Percentiles rank a stretch among this genome's conserved stretches.
phyloP scores from a whole-genome alignment of 2,113 vertebrate genomes.

The Syngnathoides biaculeatus region DNA sequence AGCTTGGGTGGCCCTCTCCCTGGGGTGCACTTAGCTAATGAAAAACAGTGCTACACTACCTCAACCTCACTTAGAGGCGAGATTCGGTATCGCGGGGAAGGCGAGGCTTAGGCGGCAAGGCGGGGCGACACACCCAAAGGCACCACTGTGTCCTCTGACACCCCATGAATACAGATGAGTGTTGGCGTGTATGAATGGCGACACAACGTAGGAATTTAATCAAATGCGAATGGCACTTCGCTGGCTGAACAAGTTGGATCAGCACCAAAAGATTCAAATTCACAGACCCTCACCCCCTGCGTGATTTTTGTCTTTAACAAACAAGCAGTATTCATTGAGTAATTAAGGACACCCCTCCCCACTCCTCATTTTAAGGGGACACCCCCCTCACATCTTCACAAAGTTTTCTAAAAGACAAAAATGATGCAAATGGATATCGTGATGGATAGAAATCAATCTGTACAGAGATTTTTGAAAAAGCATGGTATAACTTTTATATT shows the following conservation, averaged over 20 bases:
- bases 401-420: neutral
- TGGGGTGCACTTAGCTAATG: slow-evolving; percentile 73
- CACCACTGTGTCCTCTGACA: slow-evolving; percentile 41
- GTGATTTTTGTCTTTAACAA: neutral
- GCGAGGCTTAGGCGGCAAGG: neutral
- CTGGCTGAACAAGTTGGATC: neutral
- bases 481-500: neutral
- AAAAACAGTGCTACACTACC: slow-evolving; percentile 61
- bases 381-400: neutral
- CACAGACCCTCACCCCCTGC: neutral
- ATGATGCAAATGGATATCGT: neutral
- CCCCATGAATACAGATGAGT: slow-evolving; percentile 20
- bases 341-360: neutral
- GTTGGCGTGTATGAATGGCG: slow-evolving; percentile 4
- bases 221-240: neutral
- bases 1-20: slow-evolving; percentile 45
- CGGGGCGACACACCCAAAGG: slow-evolving; percentile 34
- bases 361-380: too few relatives aligned
- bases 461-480: too few relatives aligned
- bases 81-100: slow-evolving; percentile 14
- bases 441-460: neutral
- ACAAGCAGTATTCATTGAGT: neutral
- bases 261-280: neutral
- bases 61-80: slow-evolving; percentile 59
- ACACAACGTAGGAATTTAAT: slow-evolving; percentile 2